A percentile compares a stretch with the other conserved stretches of the same genome.
Conservation (phyloP, 2,888 invertebrate genomes). For the Plagodis dolabraria region DNA sequence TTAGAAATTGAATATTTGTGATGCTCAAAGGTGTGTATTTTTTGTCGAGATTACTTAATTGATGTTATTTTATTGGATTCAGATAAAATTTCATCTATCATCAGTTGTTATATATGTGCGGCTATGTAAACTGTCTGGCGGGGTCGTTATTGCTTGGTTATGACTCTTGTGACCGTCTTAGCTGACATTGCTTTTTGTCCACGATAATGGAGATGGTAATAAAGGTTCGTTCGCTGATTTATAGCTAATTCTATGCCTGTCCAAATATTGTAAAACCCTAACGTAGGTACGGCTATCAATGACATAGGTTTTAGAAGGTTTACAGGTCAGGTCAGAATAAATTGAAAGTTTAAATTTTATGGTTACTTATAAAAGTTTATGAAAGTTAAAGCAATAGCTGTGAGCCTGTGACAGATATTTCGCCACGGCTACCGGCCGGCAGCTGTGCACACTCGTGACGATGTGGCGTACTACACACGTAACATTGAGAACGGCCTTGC, state of each 20-base stretch:
- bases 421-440: constrained; percentile 53
- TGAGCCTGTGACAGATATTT: constrained; percentile 44
- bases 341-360: constrained; percentile 15
- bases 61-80: constrained; percentile 16
- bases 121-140: constrained; percentile 47
- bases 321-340: too few species aligned
- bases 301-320: too few species aligned
- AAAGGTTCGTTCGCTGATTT: constrained; percentile 30
- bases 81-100: constrained; percentile 27
- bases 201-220: constrained; percentile 46
- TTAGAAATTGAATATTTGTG: constrained; percentile 11
- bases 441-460: constrained; percentile 56
- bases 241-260: background rate
- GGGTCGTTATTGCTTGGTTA: constrained; percentile 53
- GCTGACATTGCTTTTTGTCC: constrained; percentile 51
- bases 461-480: constrained; percentile 52
- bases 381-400: constrained; percentile 40
- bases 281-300: too few species aligned
- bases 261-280: constrained; percentile 21
- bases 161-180: constrained; percentile 36
- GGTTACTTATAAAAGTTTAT: too few species aligned
- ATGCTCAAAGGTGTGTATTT: constrained; percentile 1
- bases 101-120: constrained; percentile 31
- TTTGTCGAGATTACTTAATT: constrained; percentile 18
- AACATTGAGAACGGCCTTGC: constrained; percentile 78